Percentiles rank a stretch among this genome's conserved stretches.
Evolutionary conservation across 2,888 invertebrate genomes (phyloP).

Genomic region (Lepidocyrtoides sp.): DNA sequence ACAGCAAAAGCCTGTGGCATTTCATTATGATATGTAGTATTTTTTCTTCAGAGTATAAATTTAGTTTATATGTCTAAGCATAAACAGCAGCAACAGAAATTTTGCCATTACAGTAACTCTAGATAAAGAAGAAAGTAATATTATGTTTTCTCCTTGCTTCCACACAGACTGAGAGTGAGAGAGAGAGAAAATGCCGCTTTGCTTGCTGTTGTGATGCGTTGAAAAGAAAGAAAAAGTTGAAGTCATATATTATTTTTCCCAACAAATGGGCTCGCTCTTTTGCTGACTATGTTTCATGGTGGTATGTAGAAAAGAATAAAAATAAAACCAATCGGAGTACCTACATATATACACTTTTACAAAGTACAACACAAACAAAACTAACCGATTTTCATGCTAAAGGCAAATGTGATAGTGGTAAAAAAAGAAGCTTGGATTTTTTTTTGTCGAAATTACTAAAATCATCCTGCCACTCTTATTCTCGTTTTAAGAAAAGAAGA

Average conservation of each 20-base stretch:
- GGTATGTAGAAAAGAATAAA: background rate
- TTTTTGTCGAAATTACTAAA: constrained; percentile 38
- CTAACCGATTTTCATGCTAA: constrained; percentile 38
- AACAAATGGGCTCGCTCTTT: constrained; percentile 25
- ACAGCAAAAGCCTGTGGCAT: constrained; percentile 31
- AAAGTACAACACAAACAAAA: background rate
- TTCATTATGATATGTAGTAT: constrained; percentile 34
- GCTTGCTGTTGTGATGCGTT: constrained; percentile 31
- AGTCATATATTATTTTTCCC: constrained; percentile 60
- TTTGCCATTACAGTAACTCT: background rate
- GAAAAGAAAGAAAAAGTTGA: constrained; percentile 68
- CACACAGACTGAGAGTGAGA: background rate
- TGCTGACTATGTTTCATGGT: background rate
- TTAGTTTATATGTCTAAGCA: background rate
- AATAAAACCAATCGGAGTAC: background rate
- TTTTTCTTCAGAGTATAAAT: constrained; percentile 30
- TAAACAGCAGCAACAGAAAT: constrained; percentile 13
- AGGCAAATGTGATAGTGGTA: background rate
- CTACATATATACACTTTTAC: background rate
- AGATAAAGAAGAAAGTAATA: constrained; percentile 56
- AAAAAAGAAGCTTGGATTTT: background rate
- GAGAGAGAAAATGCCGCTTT: background rate
- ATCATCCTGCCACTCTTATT: constrained; percentile 24
- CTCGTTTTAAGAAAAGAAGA: constrained; percentile 23
- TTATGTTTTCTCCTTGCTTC: constrained; percentile 65